phyloP scores from a whole-genome alignment of 2,113 vertebrate genomes.

The Leptobrachium leishanense region DNA sequence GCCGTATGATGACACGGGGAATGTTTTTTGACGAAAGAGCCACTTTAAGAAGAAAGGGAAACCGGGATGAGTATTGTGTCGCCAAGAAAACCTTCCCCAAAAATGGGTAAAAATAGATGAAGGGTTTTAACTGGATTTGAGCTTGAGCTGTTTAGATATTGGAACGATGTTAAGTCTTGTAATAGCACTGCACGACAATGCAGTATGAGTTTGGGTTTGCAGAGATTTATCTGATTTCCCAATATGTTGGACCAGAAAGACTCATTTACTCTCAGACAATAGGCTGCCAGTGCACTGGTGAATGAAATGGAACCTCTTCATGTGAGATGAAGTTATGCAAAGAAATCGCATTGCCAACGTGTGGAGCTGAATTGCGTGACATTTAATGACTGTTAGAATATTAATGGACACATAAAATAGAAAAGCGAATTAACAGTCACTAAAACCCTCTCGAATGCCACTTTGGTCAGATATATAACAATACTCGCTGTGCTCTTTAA shows the following conservation, averaged over 20 bases:
- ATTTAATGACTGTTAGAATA: neutral
- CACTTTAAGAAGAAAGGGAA: too few species aligned
- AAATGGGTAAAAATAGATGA: too few species aligned
- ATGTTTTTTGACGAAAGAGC: too few species aligned
- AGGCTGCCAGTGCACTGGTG: neutral
- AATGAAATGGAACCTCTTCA: neutral
- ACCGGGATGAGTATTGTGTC: too few species aligned
- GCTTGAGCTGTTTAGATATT: too few species aligned
- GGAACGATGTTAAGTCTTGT: too few species aligned
- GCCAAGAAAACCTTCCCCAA: too few species aligned
- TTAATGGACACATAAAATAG: constrained; percentile 8
- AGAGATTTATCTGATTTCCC: neutral
- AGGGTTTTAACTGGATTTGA: too few species aligned
- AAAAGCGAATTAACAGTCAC: constrained; percentile 1
- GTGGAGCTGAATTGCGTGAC: neutral
- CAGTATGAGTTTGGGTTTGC: neutral
- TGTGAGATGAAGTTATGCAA: neutral
- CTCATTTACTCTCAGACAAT: neutral
- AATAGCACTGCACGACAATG: too few species aligned
- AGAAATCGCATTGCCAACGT: neutral
- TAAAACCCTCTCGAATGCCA: constrained; percentile 30
- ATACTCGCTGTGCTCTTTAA: constrained; percentile 31
- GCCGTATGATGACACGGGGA: too few species aligned
- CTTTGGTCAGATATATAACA: constrained; percentile 32
- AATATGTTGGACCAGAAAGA: neutral